Conservation (phyloP, 2,797 vertebrate genomes). For the Eremophila alpestris region DNA sequence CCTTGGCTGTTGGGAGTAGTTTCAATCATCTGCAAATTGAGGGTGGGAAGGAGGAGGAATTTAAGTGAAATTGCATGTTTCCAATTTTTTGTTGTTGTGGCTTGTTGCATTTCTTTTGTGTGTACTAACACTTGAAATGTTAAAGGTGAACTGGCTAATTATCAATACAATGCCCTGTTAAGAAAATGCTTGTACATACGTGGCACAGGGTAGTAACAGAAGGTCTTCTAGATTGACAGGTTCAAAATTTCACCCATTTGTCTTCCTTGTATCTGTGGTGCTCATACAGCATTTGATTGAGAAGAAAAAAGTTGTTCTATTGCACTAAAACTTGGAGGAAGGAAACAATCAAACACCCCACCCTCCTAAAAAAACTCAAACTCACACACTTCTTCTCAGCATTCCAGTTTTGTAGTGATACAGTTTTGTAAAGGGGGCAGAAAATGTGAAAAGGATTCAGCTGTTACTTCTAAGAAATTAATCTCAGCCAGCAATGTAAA, state of each 20-base stretch:
- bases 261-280: neutral
- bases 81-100: slow-evolving; percentile 66
- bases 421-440: neutral
- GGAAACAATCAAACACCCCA: neutral
- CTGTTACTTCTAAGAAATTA: neutral
- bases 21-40: slow-evolving; percentile 45
- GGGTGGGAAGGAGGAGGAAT: slow-evolving; percentile 62
- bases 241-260: neutral
- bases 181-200: neutral
- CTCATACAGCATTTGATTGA: neutral
- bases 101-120: slow-evolving; percentile 73
- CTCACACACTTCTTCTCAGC: neutral
- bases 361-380: neutral
- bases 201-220: neutral
- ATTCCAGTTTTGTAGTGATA: neutral
- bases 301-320: neutral
- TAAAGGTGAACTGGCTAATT: slow-evolving; percentile 65
- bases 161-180: neutral
- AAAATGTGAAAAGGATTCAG: neutral
- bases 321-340: neutral
- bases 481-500: neutral
- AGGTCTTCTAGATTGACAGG: slow-evolving; percentile 42
- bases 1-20: slow-evolving; percentile 59
- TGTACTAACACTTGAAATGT: slow-evolving; percentile 74
- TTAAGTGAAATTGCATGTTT: slow-evolving; percentile 75